Conservation (phyloP, 2,888 invertebrate species). For the Neocrepidodera transversa region DNA sequence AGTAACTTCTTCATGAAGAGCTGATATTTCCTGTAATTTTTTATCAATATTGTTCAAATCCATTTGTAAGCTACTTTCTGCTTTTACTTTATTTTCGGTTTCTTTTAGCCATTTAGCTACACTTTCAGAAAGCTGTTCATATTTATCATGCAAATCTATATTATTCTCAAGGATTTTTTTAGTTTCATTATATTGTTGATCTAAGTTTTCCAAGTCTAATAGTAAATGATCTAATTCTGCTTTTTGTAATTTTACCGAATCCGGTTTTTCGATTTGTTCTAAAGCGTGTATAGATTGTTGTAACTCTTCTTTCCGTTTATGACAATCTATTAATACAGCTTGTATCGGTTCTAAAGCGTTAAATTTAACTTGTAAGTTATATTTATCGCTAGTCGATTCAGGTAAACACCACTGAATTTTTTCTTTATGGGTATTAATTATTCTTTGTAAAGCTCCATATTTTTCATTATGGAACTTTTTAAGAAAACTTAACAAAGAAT, state of each 20-base stretch:
- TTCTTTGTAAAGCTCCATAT: constrained; percentile 79
- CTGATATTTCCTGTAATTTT: constrained; percentile 72
- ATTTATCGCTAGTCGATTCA: constrained; percentile 87
- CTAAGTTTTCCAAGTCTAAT: constrained; percentile 74
- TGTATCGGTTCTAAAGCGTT: constrained; percentile 80
- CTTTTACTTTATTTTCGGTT: constrained; percentile 76
- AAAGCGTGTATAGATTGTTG: constrained; percentile 75
- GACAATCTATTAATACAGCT: constrained; percentile 75
- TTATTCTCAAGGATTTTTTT: constrained; percentile 73
- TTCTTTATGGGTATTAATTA: constrained; percentile 82
- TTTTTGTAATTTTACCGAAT: constrained; percentile 71
- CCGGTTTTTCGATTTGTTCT: constrained; percentile 75
- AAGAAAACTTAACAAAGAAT: constrained; percentile 78
- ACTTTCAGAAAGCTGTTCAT: constrained; percentile 78
- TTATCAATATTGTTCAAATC: constrained; percentile 72
- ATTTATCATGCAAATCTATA: constrained; percentile 79
- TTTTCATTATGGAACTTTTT: constrained; percentile 89
- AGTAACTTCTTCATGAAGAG: constrained; percentile 69
- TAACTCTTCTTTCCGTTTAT: constrained; percentile 70
- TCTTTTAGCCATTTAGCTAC: constrained; percentile 80
- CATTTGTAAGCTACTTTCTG: constrained; percentile 75
- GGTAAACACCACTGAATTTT: constrained; percentile 92
- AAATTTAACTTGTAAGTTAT: constrained; percentile 90
- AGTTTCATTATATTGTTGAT: constrained; percentile 72
- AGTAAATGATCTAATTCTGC: constrained; percentile 74